These are phyloP conservation scores for Gracilinanus agilis DNA, from an alignment of 2,113 vertebrate species.

Conservation along the genomic window DNA sequence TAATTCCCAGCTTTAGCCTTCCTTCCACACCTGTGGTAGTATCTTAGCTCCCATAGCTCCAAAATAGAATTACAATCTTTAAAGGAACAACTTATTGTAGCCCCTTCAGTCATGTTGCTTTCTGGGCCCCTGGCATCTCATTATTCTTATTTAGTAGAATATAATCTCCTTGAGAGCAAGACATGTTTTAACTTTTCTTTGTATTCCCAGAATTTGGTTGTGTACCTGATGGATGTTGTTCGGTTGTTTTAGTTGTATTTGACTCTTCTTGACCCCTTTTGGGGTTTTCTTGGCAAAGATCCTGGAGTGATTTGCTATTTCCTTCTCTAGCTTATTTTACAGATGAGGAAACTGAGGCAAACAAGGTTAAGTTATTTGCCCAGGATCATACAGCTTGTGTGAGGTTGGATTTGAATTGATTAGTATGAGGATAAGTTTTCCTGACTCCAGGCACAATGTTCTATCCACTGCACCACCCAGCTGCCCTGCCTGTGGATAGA, in stretches of 20 bases:
- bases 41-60: neutral
- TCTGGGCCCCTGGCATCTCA: neutral
- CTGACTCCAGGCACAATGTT: neutral
- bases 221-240: neutral
- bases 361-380: neutral
- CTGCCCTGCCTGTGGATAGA: neutral
- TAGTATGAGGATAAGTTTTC: neutral
- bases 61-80: neutral
- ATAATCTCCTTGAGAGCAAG: neutral
- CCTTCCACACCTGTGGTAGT: neutral
- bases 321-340: neutral
- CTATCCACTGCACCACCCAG: neutral
- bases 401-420: neutral
- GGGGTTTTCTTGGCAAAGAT: neutral
- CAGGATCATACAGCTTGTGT: neutral
- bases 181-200: neutral
- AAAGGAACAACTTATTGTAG: neutral
- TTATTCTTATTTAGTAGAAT: neutral
- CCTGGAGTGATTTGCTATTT: neutral
- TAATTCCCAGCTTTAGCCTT: neutral
- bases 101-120: neutral
- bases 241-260: neutral
- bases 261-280: neutral
- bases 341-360: neutral
- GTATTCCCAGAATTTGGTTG: neutral